phyloP scores from a whole-genome alignment of 2,888 invertebrate genomes.

The Gymnocheta viridis region DNA sequence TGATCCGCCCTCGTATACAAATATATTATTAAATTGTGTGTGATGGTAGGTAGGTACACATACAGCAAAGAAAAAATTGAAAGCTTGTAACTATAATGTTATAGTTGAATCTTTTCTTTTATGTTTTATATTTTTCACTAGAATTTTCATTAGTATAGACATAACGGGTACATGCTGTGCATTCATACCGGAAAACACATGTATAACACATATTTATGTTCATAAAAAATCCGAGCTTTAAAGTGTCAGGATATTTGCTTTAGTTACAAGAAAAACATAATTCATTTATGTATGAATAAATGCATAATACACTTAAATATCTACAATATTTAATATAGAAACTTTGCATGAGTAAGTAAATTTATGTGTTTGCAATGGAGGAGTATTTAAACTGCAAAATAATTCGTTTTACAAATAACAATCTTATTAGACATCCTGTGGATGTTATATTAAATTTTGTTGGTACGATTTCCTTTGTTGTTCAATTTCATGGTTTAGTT shows the following conservation, averaged over 20 bases:
- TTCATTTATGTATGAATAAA: slow-evolving; percentile 4
- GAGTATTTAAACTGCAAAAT: slow-evolving; percentile 51
- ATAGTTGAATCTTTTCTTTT: background rate
- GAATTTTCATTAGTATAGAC: slow-evolving; percentile 41
- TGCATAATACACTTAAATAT: background rate
- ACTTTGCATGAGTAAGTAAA: background rate
- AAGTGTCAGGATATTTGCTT: slow-evolving; percentile 65
- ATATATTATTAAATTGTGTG: background rate
- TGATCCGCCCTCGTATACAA: no score
- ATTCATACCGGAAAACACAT: background rate
- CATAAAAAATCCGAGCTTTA: slow-evolving; percentile 48
- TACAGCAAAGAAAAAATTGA: slow-evolving; percentile 13
- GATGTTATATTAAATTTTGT: slow-evolving; percentile 40
- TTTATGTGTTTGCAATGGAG: slow-evolving; percentile 1
- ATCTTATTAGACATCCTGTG: slow-evolving; percentile 55
- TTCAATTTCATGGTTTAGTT: slow-evolving; percentile 17
- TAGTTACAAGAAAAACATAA: slow-evolving; percentile 32
- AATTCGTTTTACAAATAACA: slow-evolving; percentile 54
- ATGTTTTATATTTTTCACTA: background rate
- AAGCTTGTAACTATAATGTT: slow-evolving; percentile 38
- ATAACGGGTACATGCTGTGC: background rate
- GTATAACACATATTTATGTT: background rate
- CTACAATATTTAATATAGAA: background rate
- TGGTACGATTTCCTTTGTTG: slow-evolving; percentile 13
- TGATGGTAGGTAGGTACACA: background rate